A percentile compares a stretch with the other conserved stretches of the same genome.
Evolutionary conservation across 2,888 invertebrate species (phyloP).

Genomic region (Dryobota labecula): DNA sequence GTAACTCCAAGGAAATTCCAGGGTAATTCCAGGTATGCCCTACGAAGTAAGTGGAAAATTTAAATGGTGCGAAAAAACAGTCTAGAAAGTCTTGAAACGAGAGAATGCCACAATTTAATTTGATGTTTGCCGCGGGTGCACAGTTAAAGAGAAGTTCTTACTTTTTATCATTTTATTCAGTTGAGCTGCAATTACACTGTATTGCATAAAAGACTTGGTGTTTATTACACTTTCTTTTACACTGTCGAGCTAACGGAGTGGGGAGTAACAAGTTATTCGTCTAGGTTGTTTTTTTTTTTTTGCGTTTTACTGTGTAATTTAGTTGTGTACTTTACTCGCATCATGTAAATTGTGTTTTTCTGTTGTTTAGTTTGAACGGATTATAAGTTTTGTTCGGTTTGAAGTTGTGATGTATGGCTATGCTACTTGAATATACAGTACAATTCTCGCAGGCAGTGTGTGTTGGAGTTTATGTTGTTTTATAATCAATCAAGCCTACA

Average conservation of each 20-base stretch:
- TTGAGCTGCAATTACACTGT: conserved; percentile 76
- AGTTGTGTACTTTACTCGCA: conserved; percentile 36
- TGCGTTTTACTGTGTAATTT: conserved; percentile 19
- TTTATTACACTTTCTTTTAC: conserved; percentile 74
- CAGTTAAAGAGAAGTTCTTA: conserved; percentile 67
- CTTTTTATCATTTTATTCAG: conserved; percentile 76
- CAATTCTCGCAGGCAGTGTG: conserved; percentile 9
- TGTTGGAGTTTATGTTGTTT: conserved; percentile 11
- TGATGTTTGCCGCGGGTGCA: conserved; percentile 67
- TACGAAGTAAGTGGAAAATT: conserved; percentile 54
- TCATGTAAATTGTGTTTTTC: conserved; percentile 62
- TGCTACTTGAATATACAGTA: conserved; percentile 28
- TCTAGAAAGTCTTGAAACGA: conserved; percentile 40
- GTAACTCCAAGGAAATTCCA: conserved; percentile 11
- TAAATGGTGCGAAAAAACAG: conserved; percentile 61
- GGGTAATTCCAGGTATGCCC: conserved; percentile 42
- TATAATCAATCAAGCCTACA: conserved; percentile 14
- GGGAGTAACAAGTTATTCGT: conserved; percentile 62
- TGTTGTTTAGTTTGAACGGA: conserved; percentile 46
- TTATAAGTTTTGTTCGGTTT: conserved; percentile 48
- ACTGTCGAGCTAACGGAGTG: conserved; percentile 67
- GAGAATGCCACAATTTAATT: conserved; percentile 71
- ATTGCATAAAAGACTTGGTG: conserved; percentile 70
- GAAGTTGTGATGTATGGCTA: conserved; percentile 51
- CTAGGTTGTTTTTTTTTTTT: conserved; percentile 61